Evolutionary conservation across 2,797 vertebrate genomes (phyloP).

Genomic region (Dipus sagitta): DNA sequence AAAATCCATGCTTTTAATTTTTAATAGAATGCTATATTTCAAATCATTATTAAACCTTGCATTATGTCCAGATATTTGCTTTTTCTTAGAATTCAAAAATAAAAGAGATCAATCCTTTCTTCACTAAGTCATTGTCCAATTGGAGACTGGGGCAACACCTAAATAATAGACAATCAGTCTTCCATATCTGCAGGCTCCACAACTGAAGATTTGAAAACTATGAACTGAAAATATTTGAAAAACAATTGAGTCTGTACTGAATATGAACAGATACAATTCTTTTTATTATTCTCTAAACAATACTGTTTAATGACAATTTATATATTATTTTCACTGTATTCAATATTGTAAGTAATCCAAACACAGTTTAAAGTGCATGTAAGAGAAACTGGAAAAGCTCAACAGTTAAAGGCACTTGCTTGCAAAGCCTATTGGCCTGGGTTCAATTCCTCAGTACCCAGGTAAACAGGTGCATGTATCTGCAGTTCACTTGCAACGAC

Average conservation of each 20-base stretch:
- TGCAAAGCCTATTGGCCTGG: too few relatives aligned
- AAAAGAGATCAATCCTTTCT: background rate
- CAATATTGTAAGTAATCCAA: background rate
- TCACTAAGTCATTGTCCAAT: background rate
- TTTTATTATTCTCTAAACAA: background rate
- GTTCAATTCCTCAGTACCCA: too few relatives aligned
- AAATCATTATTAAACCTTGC: background rate
- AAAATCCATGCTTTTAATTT: background rate
- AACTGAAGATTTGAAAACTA: background rate
- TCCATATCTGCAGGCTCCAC: background rate
- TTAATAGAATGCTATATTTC: background rate
- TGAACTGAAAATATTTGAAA: background rate
- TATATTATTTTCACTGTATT: background rate
- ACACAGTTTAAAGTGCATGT: background rate
- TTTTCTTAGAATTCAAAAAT: background rate
- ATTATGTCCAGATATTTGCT: background rate
- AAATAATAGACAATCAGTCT: background rate
- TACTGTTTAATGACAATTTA: too few relatives aligned
- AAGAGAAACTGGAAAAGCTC: too few relatives aligned
- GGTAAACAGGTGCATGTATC: too few relatives aligned
- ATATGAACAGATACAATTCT: background rate
- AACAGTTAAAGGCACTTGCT: too few relatives aligned
- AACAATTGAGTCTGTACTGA: background rate
- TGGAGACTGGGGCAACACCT: background rate
- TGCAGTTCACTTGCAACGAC: too few relatives aligned